These are phyloP conservation scores for Mellivora capensis DNA, from an alignment of 2,113 vertebrate species.

Conservation along the genomic window DNA sequence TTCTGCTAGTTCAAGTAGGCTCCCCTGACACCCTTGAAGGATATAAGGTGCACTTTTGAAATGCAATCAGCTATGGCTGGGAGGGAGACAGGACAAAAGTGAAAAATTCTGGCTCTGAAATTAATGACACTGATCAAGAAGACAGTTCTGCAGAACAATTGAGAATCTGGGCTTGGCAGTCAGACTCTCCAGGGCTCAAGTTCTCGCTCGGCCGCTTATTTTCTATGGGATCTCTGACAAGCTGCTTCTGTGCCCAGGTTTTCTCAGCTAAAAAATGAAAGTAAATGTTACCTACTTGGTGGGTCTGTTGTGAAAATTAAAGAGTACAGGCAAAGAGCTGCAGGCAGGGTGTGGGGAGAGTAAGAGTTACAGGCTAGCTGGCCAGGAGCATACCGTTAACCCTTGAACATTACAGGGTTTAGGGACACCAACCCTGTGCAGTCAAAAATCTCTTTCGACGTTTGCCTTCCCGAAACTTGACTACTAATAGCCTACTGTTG, in stretches of 20 bases:
- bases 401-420: not conserved
- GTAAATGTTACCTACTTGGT: not conserved
- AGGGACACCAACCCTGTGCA: not conserved
- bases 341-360: not conserved
- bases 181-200: not conserved
- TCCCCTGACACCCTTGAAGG: not conserved
- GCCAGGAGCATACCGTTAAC: not conserved
- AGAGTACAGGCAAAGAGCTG: not conserved
- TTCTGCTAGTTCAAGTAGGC: not conserved
- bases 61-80: not conserved
- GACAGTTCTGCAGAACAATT: not conserved
- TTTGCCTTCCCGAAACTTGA: not conserved
- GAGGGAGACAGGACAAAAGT: not conserved
- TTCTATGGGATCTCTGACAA: not conserved
- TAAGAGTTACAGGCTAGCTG: not conserved
- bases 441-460: not conserved
- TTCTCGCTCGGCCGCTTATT: not conserved
- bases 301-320: not conserved
- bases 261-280: not conserved
- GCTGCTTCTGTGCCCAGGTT: not conserved
- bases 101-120: not conserved
- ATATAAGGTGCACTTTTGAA: not conserved
- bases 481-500: not conserved
- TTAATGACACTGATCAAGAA: not conserved
- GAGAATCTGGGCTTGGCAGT: not conserved